These are phyloP conservation scores for Phengaris arion DNA, from an alignment of 2,888 invertebrate genomes.

Conservation along the genomic window DNA sequence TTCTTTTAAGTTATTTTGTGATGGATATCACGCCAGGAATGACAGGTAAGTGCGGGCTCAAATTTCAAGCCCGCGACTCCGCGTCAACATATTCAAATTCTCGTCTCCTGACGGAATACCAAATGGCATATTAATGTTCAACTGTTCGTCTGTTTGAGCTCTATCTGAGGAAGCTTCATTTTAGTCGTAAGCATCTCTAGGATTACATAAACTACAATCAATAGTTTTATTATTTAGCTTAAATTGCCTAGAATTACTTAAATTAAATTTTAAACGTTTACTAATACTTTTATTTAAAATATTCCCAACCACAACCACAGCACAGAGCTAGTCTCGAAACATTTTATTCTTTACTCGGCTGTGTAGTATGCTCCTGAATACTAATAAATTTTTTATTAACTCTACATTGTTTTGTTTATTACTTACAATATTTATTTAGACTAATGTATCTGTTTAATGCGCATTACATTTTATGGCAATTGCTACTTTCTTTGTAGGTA, in stretches of 20 bases:
- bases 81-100: conserved; percentile 24
- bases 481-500: not conserved
- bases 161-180: not conserved
- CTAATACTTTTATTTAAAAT: not conserved
- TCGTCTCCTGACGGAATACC: conserved; percentile 17
- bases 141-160: not conserved
- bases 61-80: conserved; percentile 17
- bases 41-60: conserved; percentile 15
- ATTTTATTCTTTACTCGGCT: conserved; percentile 6
- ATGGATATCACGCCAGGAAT: conserved; percentile 7
- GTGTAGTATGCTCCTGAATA: conserved; percentile 17
- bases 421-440: conserved; percentile 25
- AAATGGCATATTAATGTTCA: conserved; percentile 1
- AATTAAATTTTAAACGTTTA: not conserved
- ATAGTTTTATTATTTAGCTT: not conserved
- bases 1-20: not conserved
- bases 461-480: not conserved
- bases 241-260: not conserved
- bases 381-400: conserved; percentile 25
- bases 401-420: conserved; percentile 22
- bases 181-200: not conserved
- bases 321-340: not conserved
- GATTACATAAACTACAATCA: not conserved
- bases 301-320: not conserved
- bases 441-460: conserved; percentile 2